A percentile compares a stretch with the other conserved stretches of the same genome.
Evolutionary conservation across 2,797 vertebrate genomes (phyloP).

Genomic region (Acomys russatus): DNA sequence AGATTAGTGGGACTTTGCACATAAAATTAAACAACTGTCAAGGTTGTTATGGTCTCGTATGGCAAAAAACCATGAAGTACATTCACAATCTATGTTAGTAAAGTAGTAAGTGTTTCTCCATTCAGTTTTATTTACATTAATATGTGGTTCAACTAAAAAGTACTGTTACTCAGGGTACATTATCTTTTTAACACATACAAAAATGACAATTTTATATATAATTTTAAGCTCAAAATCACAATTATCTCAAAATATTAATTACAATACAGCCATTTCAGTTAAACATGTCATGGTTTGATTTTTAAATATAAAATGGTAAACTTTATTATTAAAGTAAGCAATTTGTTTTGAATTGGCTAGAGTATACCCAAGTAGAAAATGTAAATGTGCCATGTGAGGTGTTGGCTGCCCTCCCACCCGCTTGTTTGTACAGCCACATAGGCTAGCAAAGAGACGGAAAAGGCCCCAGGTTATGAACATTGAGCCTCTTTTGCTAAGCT

Average conservation of each 20-base stretch:
- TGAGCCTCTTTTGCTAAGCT: conserved; percentile 86
- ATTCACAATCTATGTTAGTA: conserved; percentile 99
- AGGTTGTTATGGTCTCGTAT: conserved; percentile 94
- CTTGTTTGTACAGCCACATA: conserved; percentile 78
- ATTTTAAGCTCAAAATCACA: conserved; percentile 98
- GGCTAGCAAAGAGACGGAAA: conserved; percentile 83
- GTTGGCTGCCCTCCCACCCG: conserved; percentile 78
- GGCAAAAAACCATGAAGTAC: conserved; percentile 96
- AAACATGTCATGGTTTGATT: conserved; percentile 90
- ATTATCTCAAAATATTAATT: conserved; percentile 98
- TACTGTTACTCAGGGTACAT: conserved; percentile 93
- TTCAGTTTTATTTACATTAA: conserved; percentile 98
- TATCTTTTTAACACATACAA: conserved; percentile 97
- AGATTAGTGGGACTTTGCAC: conserved; percentile 95
- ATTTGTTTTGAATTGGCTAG: conserved; percentile 87
- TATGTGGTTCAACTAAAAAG: conserved; percentile 94
- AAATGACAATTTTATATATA: conserved; percentile 97
- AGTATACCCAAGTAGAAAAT: conserved; percentile 90
- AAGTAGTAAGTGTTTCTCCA: conserved; percentile 94
- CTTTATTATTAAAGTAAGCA: conserved; percentile 95
- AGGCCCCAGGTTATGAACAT: conserved; percentile 82
- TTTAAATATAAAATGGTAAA: conserved; percentile 97
- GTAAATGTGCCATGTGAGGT: conserved; percentile 79
- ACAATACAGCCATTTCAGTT: conserved; percentile 95
- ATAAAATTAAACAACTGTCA: conserved; percentile 98